A percentile compares a stretch with the other conserved stretches of the same genome.
phyloP scores from a whole-genome alignment of 1,140 invertebrate species.

The Drosophila nebulosa region DNA sequence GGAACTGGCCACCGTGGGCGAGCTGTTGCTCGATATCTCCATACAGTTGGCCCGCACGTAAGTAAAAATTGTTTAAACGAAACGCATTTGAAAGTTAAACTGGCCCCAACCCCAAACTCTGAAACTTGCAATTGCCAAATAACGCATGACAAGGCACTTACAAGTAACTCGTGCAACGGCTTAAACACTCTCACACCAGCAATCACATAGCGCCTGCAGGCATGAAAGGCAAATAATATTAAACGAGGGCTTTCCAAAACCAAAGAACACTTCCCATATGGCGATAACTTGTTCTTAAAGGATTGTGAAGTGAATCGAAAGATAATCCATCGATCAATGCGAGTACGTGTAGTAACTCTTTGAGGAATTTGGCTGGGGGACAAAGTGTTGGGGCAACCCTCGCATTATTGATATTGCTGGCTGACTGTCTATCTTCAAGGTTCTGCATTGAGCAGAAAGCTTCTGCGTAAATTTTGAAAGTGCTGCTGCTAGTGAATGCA shows the following conservation, averaged over 20 bases:
- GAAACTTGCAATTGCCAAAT: slow-evolving; percentile 57
- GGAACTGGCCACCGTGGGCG: slow-evolving; percentile 91
- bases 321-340: too few species aligned
- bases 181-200: slow-evolving; percentile 6
- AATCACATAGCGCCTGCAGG: slow-evolving; percentile 44
- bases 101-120: slow-evolving; percentile 55
- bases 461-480: slow-evolving; percentile 58
- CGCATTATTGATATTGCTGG: neutral
- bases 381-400: neutral
- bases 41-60: slow-evolving; percentile 92
- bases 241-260: neutral
- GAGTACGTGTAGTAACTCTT: too few species aligned
- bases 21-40: slow-evolving; percentile 92
- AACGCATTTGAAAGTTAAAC: slow-evolving; percentile 62
- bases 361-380: too few species aligned
- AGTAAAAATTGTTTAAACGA: slow-evolving; percentile 78
- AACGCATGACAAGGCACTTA: slow-evolving; percentile 62
- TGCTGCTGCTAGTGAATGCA: slow-evolving; percentile 45
- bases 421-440: slow-evolving; percentile 40
- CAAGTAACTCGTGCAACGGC: slow-evolving; percentile 30
- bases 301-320: too few species aligned
- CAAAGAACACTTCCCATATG: too few species aligned
- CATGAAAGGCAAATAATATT: too few species aligned
- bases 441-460: slow-evolving; percentile 49
- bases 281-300: too few species aligned